phyloP scores from a whole-genome alignment of 2,888 invertebrate species.

The Melinopterus prodromus region DNA sequence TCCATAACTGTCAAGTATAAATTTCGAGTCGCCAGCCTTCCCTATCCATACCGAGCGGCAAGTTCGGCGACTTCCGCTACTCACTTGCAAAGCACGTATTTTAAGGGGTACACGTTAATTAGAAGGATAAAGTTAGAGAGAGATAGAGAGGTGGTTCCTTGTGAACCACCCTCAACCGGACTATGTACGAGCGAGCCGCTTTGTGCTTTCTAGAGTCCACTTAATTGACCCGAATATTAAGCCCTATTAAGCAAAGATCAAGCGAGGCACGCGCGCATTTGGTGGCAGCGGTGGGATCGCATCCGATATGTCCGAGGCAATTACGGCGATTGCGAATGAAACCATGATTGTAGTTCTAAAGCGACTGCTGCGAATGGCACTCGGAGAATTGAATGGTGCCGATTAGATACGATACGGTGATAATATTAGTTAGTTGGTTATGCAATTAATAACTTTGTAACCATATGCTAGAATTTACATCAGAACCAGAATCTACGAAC shows the following conservation, averaged over 20 bases:
- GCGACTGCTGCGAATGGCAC: too few relatives aligned
- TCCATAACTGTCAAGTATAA: not conserved
- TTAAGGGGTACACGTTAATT: not conserved
- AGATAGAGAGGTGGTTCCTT: not conserved
- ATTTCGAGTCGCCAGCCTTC: not conserved
- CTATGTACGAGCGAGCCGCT: not conserved
- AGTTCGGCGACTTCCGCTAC: not conserved
- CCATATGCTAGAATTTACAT: too few relatives aligned
- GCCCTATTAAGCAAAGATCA: not conserved
- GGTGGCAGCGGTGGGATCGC: not conserved
- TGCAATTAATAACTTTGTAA: too few relatives aligned
- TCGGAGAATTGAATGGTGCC: too few relatives aligned
- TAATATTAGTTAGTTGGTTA: too few relatives aligned
- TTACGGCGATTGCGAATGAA: too few relatives aligned
- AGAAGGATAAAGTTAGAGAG: not conserved
- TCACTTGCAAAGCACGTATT: not conserved
- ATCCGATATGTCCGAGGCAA: too few relatives aligned
- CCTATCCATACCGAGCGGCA: too few relatives aligned
- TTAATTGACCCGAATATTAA: not conserved
- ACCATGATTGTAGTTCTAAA: too few relatives aligned
- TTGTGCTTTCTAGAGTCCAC: not conserved
- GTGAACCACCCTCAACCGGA: not conserved
- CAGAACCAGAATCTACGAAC: too few relatives aligned
- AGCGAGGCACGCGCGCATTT: not conserved
- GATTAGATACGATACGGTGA: too few relatives aligned